These are phyloP conservation scores for Lacerta agilis DNA, from an alignment of 2,797 vertebrate genomes.

Conservation along the genomic window DNA sequence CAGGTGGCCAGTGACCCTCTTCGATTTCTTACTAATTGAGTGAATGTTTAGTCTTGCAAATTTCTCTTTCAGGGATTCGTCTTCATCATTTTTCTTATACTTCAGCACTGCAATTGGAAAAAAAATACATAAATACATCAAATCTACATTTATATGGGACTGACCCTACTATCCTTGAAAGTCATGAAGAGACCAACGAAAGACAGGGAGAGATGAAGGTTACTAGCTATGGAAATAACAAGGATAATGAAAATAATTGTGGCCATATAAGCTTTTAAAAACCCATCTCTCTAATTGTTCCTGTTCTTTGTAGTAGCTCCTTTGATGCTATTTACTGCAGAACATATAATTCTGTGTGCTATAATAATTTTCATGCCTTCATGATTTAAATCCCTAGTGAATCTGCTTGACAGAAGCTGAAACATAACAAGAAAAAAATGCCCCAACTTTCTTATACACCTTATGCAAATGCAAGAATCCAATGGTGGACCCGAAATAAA, in stretches of 20 bases:
- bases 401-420: neutral
- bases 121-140: slow-evolving; percentile 52
- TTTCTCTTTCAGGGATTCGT: slow-evolving; percentile 91
- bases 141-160: neutral
- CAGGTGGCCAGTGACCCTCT: slow-evolving; percentile 92
- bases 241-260: slow-evolving; percentile 50
- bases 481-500: neutral
- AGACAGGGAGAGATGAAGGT: slow-evolving; percentile 41
- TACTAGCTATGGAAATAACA: slow-evolving; percentile 56
- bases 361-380: slow-evolving; percentile 26
- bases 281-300: slow-evolving; percentile 50
- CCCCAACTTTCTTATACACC: neutral
- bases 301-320: slow-evolving; percentile 39
- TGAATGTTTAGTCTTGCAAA: slow-evolving; percentile 93
- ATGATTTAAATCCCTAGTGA: slow-evolving; percentile 19
- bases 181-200: slow-evolving; percentile 39
- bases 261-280: neutral
- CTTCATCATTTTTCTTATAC: slow-evolving; percentile 93
- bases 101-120: slow-evolving; percentile 87
- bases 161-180: slow-evolving; percentile 40
- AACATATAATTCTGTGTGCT: slow-evolving; percentile 7
- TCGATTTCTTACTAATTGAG: slow-evolving; percentile 96
- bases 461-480: slow-evolving; percentile 13
- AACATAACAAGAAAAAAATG: slow-evolving; percentile 4
- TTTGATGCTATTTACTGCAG: neutral